Evolutionary conservation across 2,888 invertebrate genomes (phyloP), one percentile per base, ranked within the genome.

Genomic region (Parelbella ahira): DNA sequence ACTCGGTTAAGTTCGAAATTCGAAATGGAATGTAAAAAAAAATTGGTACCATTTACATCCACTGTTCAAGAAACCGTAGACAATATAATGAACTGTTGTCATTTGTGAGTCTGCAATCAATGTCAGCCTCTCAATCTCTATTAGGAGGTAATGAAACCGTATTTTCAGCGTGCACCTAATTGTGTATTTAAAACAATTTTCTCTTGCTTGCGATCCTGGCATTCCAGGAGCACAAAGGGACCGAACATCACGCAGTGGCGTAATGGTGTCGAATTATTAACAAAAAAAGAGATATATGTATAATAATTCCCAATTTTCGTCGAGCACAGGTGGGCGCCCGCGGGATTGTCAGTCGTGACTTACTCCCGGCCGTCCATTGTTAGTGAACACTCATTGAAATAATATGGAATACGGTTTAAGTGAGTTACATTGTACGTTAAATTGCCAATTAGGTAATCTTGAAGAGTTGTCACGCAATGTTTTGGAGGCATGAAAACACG

Each of bases 321-420:
- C n/a, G 58, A 60, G 70, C 80, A 75, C 86, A 87, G 86, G 83
- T 87, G 86, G 74, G 57, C 60, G 76, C 77, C 82, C 64, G 56
- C 67, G 60, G 80, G 77, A 71, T 54, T 44, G 30, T 19, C 47
- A 58, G 72, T 86, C 86, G 86, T 86, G 86, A 86, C 84, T 87
- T 84, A 87, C 79, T 68, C 69, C 53, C 59, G 60, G 63, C 54
- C 58, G 48, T 46, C 52, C 54, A 60, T 63, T 65, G 63, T 60
- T 57, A 52, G 58, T 45, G 47, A 48, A 61, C 54, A 55, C 60
- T 63, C 68, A 68, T 68, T 69, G 68, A 69, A 66, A 68, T 69
- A 64, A 69, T 61, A 60, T 56, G 58, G 56, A 69, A 66, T 66
- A 68, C 57, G 45, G 56, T 45, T 60, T 60, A 60, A 65, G 58